These are phyloP conservation scores for Macroglossus sobrinus DNA, from an alignment of 2,113 vertebrate species.

Conservation along the genomic window DNA sequence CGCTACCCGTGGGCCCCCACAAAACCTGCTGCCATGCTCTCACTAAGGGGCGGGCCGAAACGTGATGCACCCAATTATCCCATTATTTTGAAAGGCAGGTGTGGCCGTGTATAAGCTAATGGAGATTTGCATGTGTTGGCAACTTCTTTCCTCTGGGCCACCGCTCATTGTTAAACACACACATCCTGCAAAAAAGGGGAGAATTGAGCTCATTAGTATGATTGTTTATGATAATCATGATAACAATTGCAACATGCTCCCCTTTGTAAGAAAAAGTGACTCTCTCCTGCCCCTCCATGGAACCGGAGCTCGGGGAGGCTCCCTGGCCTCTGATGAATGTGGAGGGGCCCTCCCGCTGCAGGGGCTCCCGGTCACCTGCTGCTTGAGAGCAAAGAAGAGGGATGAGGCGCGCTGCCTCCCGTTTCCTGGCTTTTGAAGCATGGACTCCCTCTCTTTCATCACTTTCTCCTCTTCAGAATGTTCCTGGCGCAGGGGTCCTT, in stretches of 20 bases:
- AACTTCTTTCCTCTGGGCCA: neutral
- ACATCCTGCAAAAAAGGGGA: neutral
- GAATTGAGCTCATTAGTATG: constrained; percentile 34
- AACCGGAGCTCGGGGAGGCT: neutral
- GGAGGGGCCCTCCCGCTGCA: too few species aligned
- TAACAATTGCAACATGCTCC: neutral
- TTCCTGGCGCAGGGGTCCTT: too few species aligned
- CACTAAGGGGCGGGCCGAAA: neutral
- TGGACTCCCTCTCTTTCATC: neutral
- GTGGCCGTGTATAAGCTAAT: neutral
- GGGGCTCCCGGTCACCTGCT: neutral
- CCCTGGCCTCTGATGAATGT: neutral
- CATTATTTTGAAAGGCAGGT: constrained; percentile 31
- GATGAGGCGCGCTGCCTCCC: too few species aligned
- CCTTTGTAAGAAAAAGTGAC: constrained; percentile 6
- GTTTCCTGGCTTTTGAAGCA: neutral
- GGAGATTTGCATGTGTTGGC: neutral
- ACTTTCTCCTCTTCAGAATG: neutral
- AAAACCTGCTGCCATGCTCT: neutral
- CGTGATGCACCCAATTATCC: neutral
- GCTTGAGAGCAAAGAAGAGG: neutral
- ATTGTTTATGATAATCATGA: constrained; percentile 25
- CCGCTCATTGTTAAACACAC: neutral
- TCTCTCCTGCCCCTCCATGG: neutral
- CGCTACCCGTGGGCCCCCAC: neutral